Evolutionary conservation across 1,140 invertebrate species (phyloP), one percentile per base, ranked within the genome.

Genomic region (Rhagoletis pomonella): DNA sequence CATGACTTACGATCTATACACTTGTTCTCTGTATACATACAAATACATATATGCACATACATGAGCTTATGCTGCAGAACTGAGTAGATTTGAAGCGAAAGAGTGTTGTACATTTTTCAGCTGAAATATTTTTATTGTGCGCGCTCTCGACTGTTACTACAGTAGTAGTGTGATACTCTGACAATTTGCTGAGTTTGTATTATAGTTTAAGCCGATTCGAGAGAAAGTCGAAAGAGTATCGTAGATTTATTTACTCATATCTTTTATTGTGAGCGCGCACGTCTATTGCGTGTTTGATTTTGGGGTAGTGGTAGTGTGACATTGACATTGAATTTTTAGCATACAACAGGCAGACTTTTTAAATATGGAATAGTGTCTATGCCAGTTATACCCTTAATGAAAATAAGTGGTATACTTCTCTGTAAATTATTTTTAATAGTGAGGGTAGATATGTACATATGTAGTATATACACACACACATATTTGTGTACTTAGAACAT

Each of bases 271-370:
- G 85, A 64, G 19, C 14, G 42, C 47, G 42, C 58, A 65, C 39
- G 85, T 86, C 2, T 85, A 7, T 62, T 62, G 12, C 39, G 17
- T 85, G 2, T 4, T 29, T 85, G 5, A 85, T 62, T 60, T 6
- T 85, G 39, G 60, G 47, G 17, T 44, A 29, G 60, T 86, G 60
- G 47, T 86, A 64, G 85, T 86, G 44, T 67, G 85, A 86, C 85
- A 86, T 86, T 86, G 85, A 86, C 85, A 86, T 86, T 86, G 85
- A 67, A 86, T 86, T 86, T 86, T 64, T 60, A 85, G 50, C 60
- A 85, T 39, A 85, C 58, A 47, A 42, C 44, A 44, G 19, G 62
- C 39, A 17, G 7, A 7, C 73, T 55, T 50, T 81, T 67, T 67
- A n/a, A n/a, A n/a, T 62, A 14, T 62, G 4, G 4, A 4, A 62